These are phyloP conservation scores for Taenioides sp. DNA, from an alignment of 2,797 vertebrate genomes.

Conservation along the genomic window DNA sequence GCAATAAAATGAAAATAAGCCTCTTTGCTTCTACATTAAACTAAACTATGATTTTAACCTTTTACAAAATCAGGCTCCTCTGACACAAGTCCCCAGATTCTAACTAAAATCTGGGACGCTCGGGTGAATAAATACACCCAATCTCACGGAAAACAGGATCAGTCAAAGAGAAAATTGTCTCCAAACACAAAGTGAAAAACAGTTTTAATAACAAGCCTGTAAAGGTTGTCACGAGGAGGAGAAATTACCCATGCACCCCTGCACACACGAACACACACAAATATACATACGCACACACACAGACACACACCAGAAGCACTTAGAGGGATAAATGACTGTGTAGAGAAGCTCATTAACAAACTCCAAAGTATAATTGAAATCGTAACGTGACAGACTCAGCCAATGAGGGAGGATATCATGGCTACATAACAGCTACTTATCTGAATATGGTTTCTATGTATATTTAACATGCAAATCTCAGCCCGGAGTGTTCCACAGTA, in stretches of 20 bases:
- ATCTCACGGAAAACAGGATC: conserved; percentile 31
- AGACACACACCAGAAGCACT: conserved; percentile 11
- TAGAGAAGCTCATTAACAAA: conserved; percentile 51
- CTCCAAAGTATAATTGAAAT: conserved; percentile 57
- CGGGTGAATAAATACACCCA: conserved; percentile 12
- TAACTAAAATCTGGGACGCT: conserved; percentile 10
- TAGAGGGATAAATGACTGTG: conserved; percentile 18
- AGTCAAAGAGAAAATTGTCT: conserved; percentile 62
- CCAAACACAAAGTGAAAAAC: conserved; percentile 48
- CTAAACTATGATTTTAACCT: neutral
- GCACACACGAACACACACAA: conserved; percentile 11
- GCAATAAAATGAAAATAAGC: neutral
- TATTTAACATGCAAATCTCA: neutral
- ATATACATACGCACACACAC: neutral
- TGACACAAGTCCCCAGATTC: conserved; percentile 1
- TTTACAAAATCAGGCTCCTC: neutral
- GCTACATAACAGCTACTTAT: conserved; percentile 16
- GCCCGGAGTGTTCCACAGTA: too few species aligned
- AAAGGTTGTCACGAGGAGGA: conserved; percentile 51
- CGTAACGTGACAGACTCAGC: conserved; percentile 46
- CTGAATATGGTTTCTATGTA: conserved; percentile 2
- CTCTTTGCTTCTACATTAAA: neutral
- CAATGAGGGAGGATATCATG: conserved; percentile 29
- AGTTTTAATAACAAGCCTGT: conserved; percentile 56
- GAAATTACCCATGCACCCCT: conserved; percentile 31